phyloP scores from a whole-genome alignment of 2,888 invertebrate species.

The Molanna angustata region DNA sequence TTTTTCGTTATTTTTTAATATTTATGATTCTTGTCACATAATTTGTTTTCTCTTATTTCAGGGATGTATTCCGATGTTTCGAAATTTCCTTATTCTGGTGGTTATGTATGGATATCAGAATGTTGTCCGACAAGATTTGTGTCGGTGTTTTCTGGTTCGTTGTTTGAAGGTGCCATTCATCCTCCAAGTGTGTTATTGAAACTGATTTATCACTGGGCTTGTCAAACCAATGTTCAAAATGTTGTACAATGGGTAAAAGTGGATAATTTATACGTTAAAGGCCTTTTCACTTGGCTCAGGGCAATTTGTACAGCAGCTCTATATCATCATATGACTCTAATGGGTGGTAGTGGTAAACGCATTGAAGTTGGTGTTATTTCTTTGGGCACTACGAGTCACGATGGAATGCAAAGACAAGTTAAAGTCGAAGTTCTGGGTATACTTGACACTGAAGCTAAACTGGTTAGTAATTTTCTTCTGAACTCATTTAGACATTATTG shows the following conservation, averaged over 20 bases:
- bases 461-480: constrained; percentile 50
- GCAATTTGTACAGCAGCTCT: constrained; percentile 78
- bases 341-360: constrained; percentile 70
- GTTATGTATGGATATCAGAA: constrained; percentile 88
- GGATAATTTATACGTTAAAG: constrained; percentile 61
- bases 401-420: constrained; percentile 71
- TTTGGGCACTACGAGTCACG: constrained; percentile 80
- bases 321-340: constrained; percentile 69
- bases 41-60: constrained; percentile 35
- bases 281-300: constrained; percentile 67
- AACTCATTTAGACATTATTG: neutral
- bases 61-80: constrained; percentile 84
- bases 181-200: constrained; percentile 80
- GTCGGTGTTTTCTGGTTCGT: constrained; percentile 82
- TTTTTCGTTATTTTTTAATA: constrained; percentile 1
- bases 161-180: constrained; percentile 83
- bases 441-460: constrained; percentile 69
- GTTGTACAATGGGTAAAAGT: constrained; percentile 87
- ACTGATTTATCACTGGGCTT: constrained; percentile 87
- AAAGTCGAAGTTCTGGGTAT: constrained; percentile 87
- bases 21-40: neutral
- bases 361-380: constrained; percentile 86
- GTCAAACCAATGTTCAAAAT: constrained; percentile 86
- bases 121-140: constrained; percentile 84
- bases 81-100: constrained; percentile 84